Evolutionary conservation across 2,888 invertebrate species (phyloP).

Genomic region (Drosophila crucigera): DNA sequence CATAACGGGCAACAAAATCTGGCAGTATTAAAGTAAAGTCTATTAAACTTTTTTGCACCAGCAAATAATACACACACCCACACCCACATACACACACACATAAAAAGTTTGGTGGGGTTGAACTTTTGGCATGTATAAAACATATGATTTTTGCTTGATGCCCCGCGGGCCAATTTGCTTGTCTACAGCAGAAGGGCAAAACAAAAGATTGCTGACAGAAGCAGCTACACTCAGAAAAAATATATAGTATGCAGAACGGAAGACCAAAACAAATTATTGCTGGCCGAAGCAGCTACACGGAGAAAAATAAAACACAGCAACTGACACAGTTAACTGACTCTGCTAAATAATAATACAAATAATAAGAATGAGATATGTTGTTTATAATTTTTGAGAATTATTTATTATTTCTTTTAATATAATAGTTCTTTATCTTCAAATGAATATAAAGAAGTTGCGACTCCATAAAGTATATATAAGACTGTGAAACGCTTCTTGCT

Average conservation of each 20-base stretch:
- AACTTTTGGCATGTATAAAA: conserved; percentile 73
- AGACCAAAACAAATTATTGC: not conserved
- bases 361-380: not conserved
- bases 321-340: not conserved
- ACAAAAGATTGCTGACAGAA: conserved; percentile 19
- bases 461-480: not conserved
- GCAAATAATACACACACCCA: not conserved
- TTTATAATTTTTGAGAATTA: no score
- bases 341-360: not conserved
- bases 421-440: no score
- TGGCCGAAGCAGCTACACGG: not conserved
- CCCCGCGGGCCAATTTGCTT: conserved; percentile 78
- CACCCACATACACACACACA: conserved; percentile 8
- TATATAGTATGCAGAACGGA: not conserved
- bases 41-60: conserved; percentile 67
- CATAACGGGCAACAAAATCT: conserved; percentile 32
- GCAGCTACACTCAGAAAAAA: not conserved
- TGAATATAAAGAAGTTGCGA: no score
- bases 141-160: conserved; percentile 79
- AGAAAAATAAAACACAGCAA: not conserved
- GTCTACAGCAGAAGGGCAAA: conserved; percentile 71
- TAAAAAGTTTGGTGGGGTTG: conserved; percentile 27
- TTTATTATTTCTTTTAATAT: no score
- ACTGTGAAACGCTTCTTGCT: not conserved
- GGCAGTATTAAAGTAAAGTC: conserved; percentile 71